Evolutionary conservation across 2,888 invertebrate genomes (phyloP).

Genomic region (Eueremaeus valkanovi): DNA sequence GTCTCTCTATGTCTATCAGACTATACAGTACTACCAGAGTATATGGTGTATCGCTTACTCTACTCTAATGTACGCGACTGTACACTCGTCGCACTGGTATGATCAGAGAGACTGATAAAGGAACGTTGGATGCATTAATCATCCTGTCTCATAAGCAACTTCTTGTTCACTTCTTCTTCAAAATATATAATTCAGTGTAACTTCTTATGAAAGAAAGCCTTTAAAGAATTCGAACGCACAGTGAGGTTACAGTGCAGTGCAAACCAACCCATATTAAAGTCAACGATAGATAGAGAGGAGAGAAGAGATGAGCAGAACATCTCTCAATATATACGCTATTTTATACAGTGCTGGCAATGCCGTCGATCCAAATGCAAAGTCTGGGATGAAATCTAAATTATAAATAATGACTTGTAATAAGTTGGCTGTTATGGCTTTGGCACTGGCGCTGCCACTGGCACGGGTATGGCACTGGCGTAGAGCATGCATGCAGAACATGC

Average conservation of each 20-base stretch:
- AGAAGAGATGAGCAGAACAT: neutral
- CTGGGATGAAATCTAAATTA: constrained; percentile 15
- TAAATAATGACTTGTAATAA: constrained; percentile 21
- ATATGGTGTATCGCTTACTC: too few species aligned
- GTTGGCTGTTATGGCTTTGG: too few species aligned
- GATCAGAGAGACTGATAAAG: constrained; percentile 1
- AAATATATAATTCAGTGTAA: constrained; percentile 23
- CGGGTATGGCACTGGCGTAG: neutral
- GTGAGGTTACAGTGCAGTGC: neutral
- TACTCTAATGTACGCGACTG: too few species aligned
- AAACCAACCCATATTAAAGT: neutral
- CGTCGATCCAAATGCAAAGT: neutral
- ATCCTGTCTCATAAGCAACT: constrained; percentile 14
- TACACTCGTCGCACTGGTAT: neutral
- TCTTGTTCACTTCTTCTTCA: neutral
- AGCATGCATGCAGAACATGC: neutral
- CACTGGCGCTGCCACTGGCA: neutral
- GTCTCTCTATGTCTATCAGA: too few species aligned
- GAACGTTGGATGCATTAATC: constrained; percentile 20
- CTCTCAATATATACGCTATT: neutral
- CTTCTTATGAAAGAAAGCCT: too few species aligned
- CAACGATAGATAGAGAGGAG: neutral
- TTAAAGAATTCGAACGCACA: too few species aligned
- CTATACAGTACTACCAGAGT: too few species aligned
- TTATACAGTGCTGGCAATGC: neutral